These are phyloP conservation scores for Camarhynchus parvulus DNA, from an alignment of 2,113 vertebrate species.

Conservation along the genomic window DNA sequence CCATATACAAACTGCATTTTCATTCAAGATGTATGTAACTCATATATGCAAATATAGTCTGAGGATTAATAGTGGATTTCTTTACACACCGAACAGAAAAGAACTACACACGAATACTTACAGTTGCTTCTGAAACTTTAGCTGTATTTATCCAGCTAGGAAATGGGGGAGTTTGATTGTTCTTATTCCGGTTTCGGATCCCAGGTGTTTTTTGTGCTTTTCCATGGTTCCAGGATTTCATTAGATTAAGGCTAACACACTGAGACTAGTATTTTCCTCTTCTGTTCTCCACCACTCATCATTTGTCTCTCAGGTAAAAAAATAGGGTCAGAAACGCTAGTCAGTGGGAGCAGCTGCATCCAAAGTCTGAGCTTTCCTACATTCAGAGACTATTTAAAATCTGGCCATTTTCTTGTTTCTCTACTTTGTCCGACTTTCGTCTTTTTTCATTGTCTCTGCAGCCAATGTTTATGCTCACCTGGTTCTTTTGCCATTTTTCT, in stretches of 20 bases:
- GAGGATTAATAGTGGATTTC: conserved; percentile 42
- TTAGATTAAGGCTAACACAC: not conserved
- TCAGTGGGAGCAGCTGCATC: not conserved
- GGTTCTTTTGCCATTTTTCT: not conserved
- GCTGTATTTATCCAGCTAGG: not conserved
- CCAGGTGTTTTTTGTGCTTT: not conserved
- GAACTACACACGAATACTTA: not conserved
- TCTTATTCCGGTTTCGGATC: not conserved
- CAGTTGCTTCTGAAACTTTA: conserved; percentile 1
- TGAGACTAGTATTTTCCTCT: not conserved
- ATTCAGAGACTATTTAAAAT: not conserved
- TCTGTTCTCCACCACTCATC: not conserved
- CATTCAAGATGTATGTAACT: conserved; percentile 31
- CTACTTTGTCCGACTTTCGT: not conserved
- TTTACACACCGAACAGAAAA: not conserved
- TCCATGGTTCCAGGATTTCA: not conserved
- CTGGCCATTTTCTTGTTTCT: not conserved
- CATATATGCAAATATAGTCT: conserved; percentile 52
- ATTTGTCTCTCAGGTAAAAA: not conserved
- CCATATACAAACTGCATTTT: conserved; percentile 54
- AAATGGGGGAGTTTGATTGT: not conserved
- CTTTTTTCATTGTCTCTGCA: not conserved
- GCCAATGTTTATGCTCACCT: not conserved
- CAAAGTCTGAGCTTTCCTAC: not conserved
- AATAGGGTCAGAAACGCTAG: not conserved